phyloP scores from a whole-genome alignment of 2,113 vertebrate species.

The Cervus canadensis region DNA sequence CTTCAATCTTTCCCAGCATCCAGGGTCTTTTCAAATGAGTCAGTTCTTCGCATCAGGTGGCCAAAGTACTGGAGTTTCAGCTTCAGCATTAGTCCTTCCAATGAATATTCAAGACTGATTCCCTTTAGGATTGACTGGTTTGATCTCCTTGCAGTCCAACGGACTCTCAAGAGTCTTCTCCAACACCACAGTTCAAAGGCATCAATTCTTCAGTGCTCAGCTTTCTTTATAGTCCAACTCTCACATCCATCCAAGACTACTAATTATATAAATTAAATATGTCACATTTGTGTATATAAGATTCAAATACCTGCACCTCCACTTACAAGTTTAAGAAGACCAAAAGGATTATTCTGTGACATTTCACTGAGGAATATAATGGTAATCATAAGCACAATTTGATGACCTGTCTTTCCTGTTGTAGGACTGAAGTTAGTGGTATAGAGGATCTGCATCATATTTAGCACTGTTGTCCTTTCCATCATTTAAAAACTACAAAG shows the following conservation, averaged over 20 bases:
- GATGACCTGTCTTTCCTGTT: neutral
- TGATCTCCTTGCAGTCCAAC: neutral
- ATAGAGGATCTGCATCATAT: neutral
- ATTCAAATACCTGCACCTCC: neutral
- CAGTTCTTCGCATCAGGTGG: accelerated
- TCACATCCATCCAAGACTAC: neutral
- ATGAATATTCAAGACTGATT: neutral
- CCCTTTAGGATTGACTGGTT: neutral
- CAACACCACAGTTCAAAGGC: neutral
- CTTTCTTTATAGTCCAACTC: neutral
- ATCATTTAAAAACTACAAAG: neutral
- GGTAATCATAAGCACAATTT: neutral
- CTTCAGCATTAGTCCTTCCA: neutral
- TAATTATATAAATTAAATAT: neutral
- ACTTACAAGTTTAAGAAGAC: neutral
- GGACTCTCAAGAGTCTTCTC: neutral
- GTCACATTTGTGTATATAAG: neutral
- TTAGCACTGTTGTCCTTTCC: neutral
- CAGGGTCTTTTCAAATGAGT: neutral
- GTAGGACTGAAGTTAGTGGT: neutral
- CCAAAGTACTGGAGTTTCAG: neutral
- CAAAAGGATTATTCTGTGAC: neutral
- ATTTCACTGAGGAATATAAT: neutral
- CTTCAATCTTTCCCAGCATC: neutral
- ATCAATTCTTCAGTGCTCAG: accelerated